A percentile compares a stretch with the other conserved stretches of the same genome.
phyloP scores from a whole-genome alignment of 1,140 invertebrate genomes.

The Drosophila suzukii region DNA sequence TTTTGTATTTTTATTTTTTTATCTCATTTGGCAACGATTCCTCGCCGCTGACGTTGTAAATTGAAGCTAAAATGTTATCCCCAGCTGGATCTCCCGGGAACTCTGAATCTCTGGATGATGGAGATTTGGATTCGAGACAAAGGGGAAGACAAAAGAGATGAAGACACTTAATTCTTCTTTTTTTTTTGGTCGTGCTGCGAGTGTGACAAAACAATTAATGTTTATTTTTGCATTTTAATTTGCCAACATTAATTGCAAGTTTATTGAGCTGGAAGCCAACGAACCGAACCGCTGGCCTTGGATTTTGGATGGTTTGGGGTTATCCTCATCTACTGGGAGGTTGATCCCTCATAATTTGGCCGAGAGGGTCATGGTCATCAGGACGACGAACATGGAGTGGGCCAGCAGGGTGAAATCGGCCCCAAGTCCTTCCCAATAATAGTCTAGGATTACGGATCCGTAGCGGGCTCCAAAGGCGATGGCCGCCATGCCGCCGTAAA shows the following conservation, averaged over 20 bases:
- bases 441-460: constrained; percentile 62
- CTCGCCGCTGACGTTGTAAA: constrained; percentile 32
- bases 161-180: constrained; percentile 54
- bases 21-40: constrained; percentile 12
- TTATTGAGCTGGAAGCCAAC: constrained; percentile 78
- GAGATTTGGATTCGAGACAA: background rate
- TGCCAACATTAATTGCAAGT: constrained; percentile 82
- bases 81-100: constrained; percentile 31
- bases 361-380: constrained; percentile 65
- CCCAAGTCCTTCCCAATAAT: constrained; percentile 59
- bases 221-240: constrained; percentile 84
- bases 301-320: background rate
- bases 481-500: constrained; percentile 61
- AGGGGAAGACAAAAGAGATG: constrained; percentile 1
- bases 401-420: constrained; percentile 48
- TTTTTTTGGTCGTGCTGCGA: constrained; percentile 29
- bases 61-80: constrained; percentile 47
- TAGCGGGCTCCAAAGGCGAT: constrained; percentile 65
- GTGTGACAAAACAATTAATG: constrained; percentile 79
- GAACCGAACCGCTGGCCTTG: constrained; percentile 75
- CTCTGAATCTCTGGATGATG: constrained; percentile 14
- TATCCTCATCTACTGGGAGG: background rate
- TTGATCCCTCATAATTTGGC: constrained; percentile 20
- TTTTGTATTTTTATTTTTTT: background rate
- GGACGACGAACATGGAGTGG: constrained; percentile 58